Conservation (phyloP, 2,113 vertebrate genomes). For the Paradoxurus hermaphroditus region DNA sequence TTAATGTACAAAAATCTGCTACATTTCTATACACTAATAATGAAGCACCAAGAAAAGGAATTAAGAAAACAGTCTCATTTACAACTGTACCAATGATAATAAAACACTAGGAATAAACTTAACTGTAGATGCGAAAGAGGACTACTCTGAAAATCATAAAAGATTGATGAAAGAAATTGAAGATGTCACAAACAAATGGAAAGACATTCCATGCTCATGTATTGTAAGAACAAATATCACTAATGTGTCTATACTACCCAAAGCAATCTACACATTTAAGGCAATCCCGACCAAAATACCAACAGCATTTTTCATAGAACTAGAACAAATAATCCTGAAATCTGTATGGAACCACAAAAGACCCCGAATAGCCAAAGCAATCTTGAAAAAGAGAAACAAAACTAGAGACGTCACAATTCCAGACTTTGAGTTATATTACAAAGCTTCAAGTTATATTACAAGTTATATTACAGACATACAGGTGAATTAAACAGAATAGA, state of each 20-base stretch:
- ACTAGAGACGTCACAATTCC: neutral
- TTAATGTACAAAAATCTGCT: neutral
- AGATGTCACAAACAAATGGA: neutral
- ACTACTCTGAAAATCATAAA: neutral
- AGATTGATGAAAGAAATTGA: neutral
- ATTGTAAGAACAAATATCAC: neutral
- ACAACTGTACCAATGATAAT: neutral
- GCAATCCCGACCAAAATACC: neutral
- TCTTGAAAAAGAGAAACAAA: neutral
- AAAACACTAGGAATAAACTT: neutral
- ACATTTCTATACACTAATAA: neutral
- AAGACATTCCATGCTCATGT: neutral
- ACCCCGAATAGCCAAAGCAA: neutral
- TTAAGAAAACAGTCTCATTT: neutral
- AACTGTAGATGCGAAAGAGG: neutral
- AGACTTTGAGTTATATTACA: neutral
- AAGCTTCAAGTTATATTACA: neutral
- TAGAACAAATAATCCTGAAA: neutral
- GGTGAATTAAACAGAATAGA: neutral
- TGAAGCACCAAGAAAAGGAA: neutral
- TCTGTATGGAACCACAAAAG: neutral
- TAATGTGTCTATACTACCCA: neutral
- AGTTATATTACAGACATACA: neutral
- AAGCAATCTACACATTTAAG: neutral
- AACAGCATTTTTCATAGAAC: neutral